Percentiles rank a stretch among this genome's conserved stretches.
Conservation (phyloP, 2,888 invertebrate species). For the Pachycephus smyrnensis region DNA sequence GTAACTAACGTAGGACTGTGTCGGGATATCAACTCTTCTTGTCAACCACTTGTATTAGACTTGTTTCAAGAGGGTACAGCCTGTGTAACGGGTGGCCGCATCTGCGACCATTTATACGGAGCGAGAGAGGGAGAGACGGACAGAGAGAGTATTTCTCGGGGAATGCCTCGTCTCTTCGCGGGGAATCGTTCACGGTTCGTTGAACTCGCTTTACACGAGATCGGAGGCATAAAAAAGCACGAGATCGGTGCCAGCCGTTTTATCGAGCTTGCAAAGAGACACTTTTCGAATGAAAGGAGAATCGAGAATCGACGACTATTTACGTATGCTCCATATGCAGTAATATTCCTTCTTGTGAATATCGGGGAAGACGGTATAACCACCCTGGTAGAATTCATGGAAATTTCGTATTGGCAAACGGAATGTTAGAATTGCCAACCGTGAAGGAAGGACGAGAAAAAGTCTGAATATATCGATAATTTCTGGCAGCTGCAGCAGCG, state of each 20-base stretch:
- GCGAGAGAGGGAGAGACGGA: neutral
- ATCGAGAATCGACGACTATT: constrained; percentile 23
- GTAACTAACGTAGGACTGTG: neutral
- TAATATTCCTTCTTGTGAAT: neutral
- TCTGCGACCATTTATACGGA: neutral
- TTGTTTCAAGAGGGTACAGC: neutral
- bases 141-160: neutral
- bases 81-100: neutral
- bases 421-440: neutral
- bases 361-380: neutral
- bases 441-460: neutral
- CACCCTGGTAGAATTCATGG: neutral
- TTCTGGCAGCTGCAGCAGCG: neutral
- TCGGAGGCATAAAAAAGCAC: constrained; percentile 29
- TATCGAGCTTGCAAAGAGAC: constrained; percentile 26
- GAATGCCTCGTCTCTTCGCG: constrained; percentile 40
- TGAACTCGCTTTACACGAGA: constrained; percentile 37
- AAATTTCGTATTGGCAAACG: neutral
- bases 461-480: neutral
- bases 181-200: constrained; percentile 35
- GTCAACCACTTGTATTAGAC: neutral
- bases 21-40: neutral
- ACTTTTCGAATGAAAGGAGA: neutral
- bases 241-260: constrained; percentile 31
- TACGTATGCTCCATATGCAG: constrained; percentile 17